Evolutionary conservation across 2,797 vertebrate genomes (phyloP).

Genomic region (Peromyscus melanophrys): DNA sequence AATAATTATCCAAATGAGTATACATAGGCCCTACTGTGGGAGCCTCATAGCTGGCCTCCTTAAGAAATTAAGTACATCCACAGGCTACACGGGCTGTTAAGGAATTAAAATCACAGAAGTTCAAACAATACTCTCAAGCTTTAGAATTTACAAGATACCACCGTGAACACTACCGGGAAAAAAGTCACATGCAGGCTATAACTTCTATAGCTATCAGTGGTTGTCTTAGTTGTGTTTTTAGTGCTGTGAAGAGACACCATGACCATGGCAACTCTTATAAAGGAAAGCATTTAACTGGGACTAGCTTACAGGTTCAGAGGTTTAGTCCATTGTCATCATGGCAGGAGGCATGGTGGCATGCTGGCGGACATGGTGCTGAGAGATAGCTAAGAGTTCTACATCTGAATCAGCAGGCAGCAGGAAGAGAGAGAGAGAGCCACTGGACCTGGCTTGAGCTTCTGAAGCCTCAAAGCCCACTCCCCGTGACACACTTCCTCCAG

Average conservation of each 20-base stretch:
- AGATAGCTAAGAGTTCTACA: neutral
- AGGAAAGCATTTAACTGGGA: neutral
- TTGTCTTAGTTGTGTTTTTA: neutral
- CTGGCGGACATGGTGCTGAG: neutral
- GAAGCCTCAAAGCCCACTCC: neutral
- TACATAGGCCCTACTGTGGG: neutral
- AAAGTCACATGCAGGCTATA: neutral
- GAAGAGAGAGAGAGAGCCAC: neutral
- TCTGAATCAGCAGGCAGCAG: neutral
- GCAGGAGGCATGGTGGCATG: neutral
- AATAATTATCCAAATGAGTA: neutral
- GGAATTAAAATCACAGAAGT: neutral
- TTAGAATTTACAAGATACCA: slow-evolving; percentile 31
- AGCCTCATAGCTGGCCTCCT: neutral
- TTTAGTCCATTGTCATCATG: neutral
- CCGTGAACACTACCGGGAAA: neutral
- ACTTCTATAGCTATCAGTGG: neutral
- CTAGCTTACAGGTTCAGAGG: neutral
- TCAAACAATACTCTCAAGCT: slow-evolving; percentile 21
- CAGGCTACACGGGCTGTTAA: neutral
- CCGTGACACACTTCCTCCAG: neutral
- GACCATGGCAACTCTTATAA: neutral
- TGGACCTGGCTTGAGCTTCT: neutral
- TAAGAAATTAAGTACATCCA: neutral
- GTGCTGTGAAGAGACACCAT: neutral